Evolutionary conservation across 2,113 vertebrate genomes (phyloP), one percentile per base, ranked within the genome.

Genomic region (Peucedramus taeniatus): DNA sequence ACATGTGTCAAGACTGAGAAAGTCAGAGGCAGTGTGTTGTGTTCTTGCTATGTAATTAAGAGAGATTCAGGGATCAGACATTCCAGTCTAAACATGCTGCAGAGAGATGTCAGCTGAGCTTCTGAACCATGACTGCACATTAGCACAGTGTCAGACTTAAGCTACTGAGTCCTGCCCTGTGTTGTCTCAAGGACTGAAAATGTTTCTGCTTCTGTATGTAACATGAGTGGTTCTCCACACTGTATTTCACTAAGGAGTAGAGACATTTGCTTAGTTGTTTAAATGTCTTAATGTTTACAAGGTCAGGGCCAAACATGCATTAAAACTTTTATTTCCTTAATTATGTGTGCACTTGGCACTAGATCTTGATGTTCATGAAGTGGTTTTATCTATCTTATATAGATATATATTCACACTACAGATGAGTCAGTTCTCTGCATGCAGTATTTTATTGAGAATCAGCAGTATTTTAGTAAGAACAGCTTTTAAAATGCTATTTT

Each of bases 11-110:
- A 56, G 30, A 42, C 13, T 54, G 35, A 81, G 81, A 50, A 31
- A 84, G 10, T 35, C 57, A 76, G 40, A 68, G 40, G 28, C 0
- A 0, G 6, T 12, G 21, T 56, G 21, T 33, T 9, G 0, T 40
- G 45, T 57, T 49, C 54, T 47, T 63, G 33, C 2, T n/a, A 2
- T 26, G 24, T 24, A 37, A 65, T 44, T 81, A 42, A 26, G 10
- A 77, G 22, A 49, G 15, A 33, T 21, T 6, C 1, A 74, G 16
- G 57, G 22, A 50, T n/a, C 35, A 81, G 37, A 50, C 13, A 11
- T 30, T 90, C 10, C 19, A 63, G 54, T 7, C 5, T 40, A 70
- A 85, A 66, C 7, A 26, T 15, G 10, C 7, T 66, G 15, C 53
- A 71, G 30, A 64, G 33, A 37, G 10, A 45, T 61, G 17, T n/a